phyloP scores from a whole-genome alignment of 2,888 invertebrate species.

The Cyaniris semiargus region DNA sequence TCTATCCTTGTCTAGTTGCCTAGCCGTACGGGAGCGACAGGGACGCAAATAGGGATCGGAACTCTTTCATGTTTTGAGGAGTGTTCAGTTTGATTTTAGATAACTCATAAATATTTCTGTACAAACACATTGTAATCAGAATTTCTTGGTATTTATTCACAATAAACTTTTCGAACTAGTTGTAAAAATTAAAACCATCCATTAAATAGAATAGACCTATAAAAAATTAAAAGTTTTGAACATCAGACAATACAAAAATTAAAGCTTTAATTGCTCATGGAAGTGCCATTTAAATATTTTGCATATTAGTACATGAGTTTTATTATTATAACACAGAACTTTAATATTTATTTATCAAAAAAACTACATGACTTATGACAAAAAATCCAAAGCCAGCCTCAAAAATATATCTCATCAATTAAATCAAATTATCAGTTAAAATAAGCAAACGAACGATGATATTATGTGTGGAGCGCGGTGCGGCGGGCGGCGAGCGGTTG shows the following conservation, averaged over 20 bases:
- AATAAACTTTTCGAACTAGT: conserved; percentile 23
- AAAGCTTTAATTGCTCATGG: neutral
- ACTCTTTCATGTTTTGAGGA: conserved; percentile 66
- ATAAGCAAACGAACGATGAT: neutral
- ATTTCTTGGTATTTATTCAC: conserved; percentile 28
- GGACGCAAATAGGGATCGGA: conserved; percentile 53
- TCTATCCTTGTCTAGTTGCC: conserved; percentile 49
- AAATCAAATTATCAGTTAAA: neutral
- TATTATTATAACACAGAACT: neutral
- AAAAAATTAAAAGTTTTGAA: no score
- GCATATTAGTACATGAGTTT: neutral
- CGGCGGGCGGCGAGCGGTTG: conserved; percentile 34
- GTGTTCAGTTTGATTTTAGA: conserved; percentile 63
- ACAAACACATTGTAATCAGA: conserved; percentile 39
- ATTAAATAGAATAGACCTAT: neutral
- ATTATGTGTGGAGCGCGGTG: neutral
- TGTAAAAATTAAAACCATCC: neutral
- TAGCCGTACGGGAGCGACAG: conserved; percentile 47
- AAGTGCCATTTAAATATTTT: neutral
- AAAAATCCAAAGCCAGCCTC: neutral
- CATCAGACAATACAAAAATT: no score
- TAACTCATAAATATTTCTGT: conserved; percentile 50
- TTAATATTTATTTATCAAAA: neutral
- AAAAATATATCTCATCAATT: neutral
- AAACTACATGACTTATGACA: neutral